These are phyloP conservation scores for Limnephilus lunatus DNA, from an alignment of 2,888 invertebrate genomes.

Conservation along the genomic window DNA sequence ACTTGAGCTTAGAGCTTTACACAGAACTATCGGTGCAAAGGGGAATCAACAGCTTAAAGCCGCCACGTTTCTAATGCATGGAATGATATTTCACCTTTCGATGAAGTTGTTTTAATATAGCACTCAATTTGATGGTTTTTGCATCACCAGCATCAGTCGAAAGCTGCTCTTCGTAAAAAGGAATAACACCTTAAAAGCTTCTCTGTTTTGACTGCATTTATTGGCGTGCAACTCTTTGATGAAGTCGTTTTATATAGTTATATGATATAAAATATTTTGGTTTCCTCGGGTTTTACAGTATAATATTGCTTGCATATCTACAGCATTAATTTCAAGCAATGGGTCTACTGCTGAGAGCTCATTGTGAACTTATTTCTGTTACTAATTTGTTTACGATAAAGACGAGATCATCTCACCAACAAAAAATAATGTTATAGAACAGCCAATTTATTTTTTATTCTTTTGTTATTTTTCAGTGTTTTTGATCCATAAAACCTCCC, in stretches of 20 bases:
- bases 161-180: neutral
- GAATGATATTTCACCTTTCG: neutral
- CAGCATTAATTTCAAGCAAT: neutral
- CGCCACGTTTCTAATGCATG: neutral
- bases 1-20: neutral
- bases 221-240: too few relatives aligned
- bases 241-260: too few relatives aligned
- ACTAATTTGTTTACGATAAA: too few relatives aligned
- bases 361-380: too few relatives aligned
- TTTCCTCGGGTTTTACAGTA: too few relatives aligned
- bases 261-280: too few relatives aligned
- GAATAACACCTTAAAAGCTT: neutral
- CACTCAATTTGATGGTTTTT: neutral
- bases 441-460: too few relatives aligned
- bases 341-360: too few relatives aligned
- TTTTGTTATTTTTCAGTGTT: too few relatives aligned
- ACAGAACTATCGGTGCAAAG: neutral
- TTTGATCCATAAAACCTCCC: too few relatives aligned
- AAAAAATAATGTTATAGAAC: too few relatives aligned
- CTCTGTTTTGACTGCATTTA: neutral
- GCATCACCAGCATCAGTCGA: neutral
- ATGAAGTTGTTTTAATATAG: neutral
- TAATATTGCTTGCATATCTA: neutral
- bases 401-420: too few relatives aligned
- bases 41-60: neutral